A percentile compares a stretch with the other conserved stretches of the same genome.
These are phyloP conservation scores for Vipera ursinii DNA, from an alignment of 2,797 vertebrate genomes.

Conservation along the genomic window DNA sequence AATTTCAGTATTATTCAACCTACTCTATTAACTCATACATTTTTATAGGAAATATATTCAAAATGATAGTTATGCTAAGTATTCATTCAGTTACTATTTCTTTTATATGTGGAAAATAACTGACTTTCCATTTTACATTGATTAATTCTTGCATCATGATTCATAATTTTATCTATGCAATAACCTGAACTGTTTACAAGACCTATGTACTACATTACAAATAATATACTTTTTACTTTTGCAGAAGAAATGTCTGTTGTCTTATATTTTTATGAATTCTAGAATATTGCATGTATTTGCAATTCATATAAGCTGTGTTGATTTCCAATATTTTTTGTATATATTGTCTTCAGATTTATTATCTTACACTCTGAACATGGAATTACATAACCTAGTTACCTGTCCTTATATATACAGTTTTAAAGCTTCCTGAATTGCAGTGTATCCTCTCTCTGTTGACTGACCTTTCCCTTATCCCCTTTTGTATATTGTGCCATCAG, in stretches of 20 bases:
- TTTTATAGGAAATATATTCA: neutral
- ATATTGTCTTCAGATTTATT: neutral
- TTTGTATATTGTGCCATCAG: conserved; percentile 35
- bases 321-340: conserved; percentile 5
- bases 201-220: neutral
- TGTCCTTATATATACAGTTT: conserved; percentile 1
- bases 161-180: conserved; percentile 14
- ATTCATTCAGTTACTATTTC: neutral
- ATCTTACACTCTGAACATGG: neutral
- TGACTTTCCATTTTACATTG: neutral
- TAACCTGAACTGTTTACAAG: neutral
- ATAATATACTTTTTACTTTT: neutral
- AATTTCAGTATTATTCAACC: conserved; percentile 13
- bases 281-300: neutral
- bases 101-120: conserved; percentile 16
- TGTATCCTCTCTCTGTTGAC: conserved; percentile 4
- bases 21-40: neutral
- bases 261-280: neutral
- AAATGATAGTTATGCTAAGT: neutral
- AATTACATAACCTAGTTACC: conserved; percentile 21
- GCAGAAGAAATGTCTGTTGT: neutral
- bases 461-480: conserved; percentile 15
- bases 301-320: neutral
- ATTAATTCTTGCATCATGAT: conserved; percentile 7
- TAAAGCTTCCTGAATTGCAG: conserved; percentile 13